Base-by-base conservation (phyloP, 2,888 invertebrate genomes). In the Macrosoma leucophasiata region DNA sequence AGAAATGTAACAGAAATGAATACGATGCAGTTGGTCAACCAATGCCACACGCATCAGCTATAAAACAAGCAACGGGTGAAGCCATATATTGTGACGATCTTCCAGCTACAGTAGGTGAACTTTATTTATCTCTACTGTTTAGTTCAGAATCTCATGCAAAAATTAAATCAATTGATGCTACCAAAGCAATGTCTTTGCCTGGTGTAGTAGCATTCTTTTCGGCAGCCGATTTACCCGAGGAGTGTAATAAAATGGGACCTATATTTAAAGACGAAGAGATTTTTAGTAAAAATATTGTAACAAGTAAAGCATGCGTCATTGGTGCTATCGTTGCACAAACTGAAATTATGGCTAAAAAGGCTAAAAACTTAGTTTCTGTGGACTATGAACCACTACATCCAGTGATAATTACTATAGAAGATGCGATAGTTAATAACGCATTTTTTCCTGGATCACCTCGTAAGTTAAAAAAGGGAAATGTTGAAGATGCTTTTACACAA, bases 21-120 rank as follows among this genome's bases (percentile, higher is more conserved):
- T 72, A 65, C 17, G 93, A 96, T 73, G 82, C 90, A 7, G 87
- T 97, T 19, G 95, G 96, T 0, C 85, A 90, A 34, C 93, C 97
- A 0, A 76, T 94, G 33, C 84, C 90, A 1, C 97, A 97, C 62
- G 75, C 85, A 2, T 92, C 96, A 6, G 96, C 94, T 1, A 82
- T 89, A 20, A 95, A 96, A 62, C 97, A 98, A 78, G 93, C 92
- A 1, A 91, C 95, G 0, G 94, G 97, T 1, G 97, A 97, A 81
- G 97, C 97, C 0, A 75, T 93, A 13, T 98, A 96, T 62, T 91
- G 92, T 49, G 96, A 96, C 62, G 98, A 98, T 64, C 89, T 95
- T 43, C 94, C 94, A 0, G 77, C 73, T 33, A 77, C 87, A 39
- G 86, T 88, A 42, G 89, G 90, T 30, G 97, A 97, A 67, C 71